Base-by-base conservation (phyloP, 2,797 vertebrate species). In the Caiman crocodilus region DNA sequence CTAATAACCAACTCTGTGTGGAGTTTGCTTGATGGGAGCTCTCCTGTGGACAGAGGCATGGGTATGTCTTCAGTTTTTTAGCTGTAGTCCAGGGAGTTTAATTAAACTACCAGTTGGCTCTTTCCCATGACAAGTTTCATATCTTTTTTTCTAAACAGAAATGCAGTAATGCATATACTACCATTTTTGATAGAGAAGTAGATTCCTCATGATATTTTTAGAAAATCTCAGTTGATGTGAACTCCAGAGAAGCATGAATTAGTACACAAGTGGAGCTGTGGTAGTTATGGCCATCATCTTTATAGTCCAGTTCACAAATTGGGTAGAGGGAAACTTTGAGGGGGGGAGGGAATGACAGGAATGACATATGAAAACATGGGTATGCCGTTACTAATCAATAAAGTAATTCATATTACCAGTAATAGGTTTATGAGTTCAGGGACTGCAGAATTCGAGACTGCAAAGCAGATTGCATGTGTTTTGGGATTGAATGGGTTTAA, bases 211-310 rank as follows among this genome's bases (percentile, higher is more conserved):
- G 7, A 6, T 61, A 12, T 61, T 21, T 61, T 60, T 60, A 60
- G 60, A 25, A 61, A 61, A 25, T 25, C 10, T 61, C 60, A 61
- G 13, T 61, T 23, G 60, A 61, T 26, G 5, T 25, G 78, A 87
- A 76, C 75, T 88, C 71, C 50, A 80, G 23, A 90, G 32, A 78
- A 61, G 88, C 79, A 92, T 61, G 79, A 94, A 84, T 88, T 92
- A 92, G 60, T 89, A 50, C 42, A 50, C 42, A 50, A 10, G 42
- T 50, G 85, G 78, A 82, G 2, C 64, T 87, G 63, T 84, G 76
- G 87, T 90, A 89, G 42, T 82, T 86, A 82, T 63, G 56, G 59
- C 65, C 50, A 30, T 85, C 81, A 5, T 30, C 83, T 73, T 94
- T 67, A 87, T 30, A 81, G 56, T 32, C 87, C 7, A 59, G 58